These are phyloP conservation scores for Agrilus cyanescens DNA, from an alignment of 2,888 invertebrate genomes.

Conservation along the genomic window DNA sequence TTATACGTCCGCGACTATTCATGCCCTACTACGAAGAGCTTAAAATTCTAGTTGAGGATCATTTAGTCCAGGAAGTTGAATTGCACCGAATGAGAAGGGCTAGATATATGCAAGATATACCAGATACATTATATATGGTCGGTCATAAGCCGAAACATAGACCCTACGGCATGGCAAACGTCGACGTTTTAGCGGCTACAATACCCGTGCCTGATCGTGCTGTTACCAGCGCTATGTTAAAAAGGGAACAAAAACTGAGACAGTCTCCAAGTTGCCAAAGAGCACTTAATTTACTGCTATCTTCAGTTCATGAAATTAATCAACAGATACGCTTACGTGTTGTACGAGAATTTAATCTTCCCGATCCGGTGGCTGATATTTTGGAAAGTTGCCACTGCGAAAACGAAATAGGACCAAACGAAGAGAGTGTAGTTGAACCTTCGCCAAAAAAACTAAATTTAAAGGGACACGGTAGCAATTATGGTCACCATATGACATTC, in stretches of 20 bases:
- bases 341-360: conserved; percentile 87
- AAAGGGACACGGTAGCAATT: conserved; percentile 33
- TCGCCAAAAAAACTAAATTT: conserved; percentile 31
- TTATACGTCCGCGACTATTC: conserved; percentile 79
- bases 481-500: conserved; percentile 51
- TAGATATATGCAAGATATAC: conserved; percentile 72
- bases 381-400: conserved; percentile 43
- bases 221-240: conserved; percentile 67
- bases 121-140: conserved; percentile 89
- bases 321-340: conserved; percentile 74
- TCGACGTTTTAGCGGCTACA: conserved; percentile 52
- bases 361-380: conserved; percentile 75
- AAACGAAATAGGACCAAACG: conserved; percentile 21
- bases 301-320: conserved; percentile 65
- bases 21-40: conserved; percentile 92
- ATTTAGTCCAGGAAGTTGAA: conserved; percentile 67
- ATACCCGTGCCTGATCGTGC: conserved; percentile 67
- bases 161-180: conserved; percentile 38
- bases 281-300: conserved; percentile 62
- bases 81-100: conserved; percentile 46
- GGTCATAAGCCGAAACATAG: conserved; percentile 42
- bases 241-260: conserved; percentile 73
- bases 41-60: conserved; percentile 78
- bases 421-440: conserved; percentile 31
- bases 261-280: conserved; percentile 68